Conservation (phyloP, 2,888 invertebrate genomes). For the Stramonita haemastoma region DNA sequence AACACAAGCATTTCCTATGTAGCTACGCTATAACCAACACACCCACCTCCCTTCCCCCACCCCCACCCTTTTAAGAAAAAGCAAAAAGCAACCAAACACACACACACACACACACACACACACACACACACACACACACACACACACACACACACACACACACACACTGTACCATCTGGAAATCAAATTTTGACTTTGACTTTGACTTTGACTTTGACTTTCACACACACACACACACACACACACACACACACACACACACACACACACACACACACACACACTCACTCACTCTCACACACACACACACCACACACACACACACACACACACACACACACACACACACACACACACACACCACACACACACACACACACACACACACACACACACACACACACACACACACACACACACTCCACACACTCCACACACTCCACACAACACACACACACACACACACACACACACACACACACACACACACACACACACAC, state of each 20-base stretch:
- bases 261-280: no score
- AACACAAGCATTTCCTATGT: neutral
- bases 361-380: neutral
- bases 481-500: neutral
- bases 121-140: neutral
- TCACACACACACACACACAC: no score
- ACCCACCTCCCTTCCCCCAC: neutral
- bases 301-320: neutral
- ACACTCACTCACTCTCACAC: no score
- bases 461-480: neutral
- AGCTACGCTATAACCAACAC: neutral
- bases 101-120: neutral
- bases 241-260: no score
- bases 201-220: no score
- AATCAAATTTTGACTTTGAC: no score
- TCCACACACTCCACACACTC: no score
- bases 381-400: neutral
- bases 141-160: neutral
- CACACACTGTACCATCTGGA: neutral
- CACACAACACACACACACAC: neutral
- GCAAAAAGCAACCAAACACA: neutral
- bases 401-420: neutral
- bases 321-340: neutral
- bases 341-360: neutral
- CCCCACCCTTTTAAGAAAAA: neutral